Base-by-base conservation (phyloP, 2,888 invertebrate species). In the Morinoia aosen region DNA sequence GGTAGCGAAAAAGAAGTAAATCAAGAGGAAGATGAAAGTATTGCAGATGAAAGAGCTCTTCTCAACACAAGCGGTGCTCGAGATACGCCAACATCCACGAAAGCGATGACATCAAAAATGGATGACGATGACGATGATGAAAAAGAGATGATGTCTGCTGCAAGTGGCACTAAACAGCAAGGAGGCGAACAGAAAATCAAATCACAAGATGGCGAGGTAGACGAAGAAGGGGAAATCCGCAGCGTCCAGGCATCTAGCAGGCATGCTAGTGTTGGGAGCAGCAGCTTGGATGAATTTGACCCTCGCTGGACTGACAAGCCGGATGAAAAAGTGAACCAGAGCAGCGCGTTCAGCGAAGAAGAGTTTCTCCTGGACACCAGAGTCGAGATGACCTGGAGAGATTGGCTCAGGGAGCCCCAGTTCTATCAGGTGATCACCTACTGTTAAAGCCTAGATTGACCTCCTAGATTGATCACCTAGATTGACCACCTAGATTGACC, bases 371-470 rank as follows among this genome's bases (percentile, higher is more conserved):
- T 93, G 58, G 93, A 93, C 93, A 25, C 58, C 16, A 91, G 95
- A 48, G 94, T 95, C 40, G 94, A 61, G 76, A 95, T 97, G 94
- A 57, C 95, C 4, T 97, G 97, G 97, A 96, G 96, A 25, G 97
- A 97, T 91, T 97, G 97, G 97, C 96, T 97, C 93, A 95, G 96
- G 58, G 97, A 97, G 95, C 96, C 96, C 5, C 97, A 97, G 95
- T 97, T 97, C 96, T 97, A 97, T 96, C 97, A 97, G 96, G 97
- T 97, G 95, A 95, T 8, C 19, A 61, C 61, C 61, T 58, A 58
- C 58, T 58, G 10, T 16, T 16, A 12, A 58, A 12, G 58, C 58
- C 58, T 16, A 48, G 48, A 48, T 48, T 48, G 48, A 48, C 48
- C 48, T 4, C 48, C 48, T 48, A 48, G 48, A 48, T 48, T 48